Base-by-base conservation (phyloP, 23 tunicate genomes). In the Oikopleura albicans region DNA sequence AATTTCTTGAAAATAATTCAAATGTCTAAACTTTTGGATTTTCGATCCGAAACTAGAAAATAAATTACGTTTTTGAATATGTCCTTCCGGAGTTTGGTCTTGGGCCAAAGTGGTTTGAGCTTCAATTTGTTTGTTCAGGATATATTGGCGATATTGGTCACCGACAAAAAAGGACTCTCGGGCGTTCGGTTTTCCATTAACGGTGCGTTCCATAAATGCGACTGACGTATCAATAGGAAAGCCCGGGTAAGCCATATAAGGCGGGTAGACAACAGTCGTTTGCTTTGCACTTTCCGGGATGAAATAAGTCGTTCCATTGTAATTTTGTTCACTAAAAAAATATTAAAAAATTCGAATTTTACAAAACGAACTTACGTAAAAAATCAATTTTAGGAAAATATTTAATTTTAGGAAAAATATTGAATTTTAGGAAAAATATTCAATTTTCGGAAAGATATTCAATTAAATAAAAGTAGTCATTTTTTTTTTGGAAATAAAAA, bases 281-380 rank as follows among this genome's bases (percentile, higher is more conserved):
- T 27, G 36, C 37, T 71, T 71, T 34, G 79, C 79, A 71, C 34
- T 29, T 16, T 71, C 79, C 4, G 79, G 79, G 4, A 71, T 31
- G 37, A 71, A 71, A 37, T 71, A 71, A 4, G 79, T 71, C 37
- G 79, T 71, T 37, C 79, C 79, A 29, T 31, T 2, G 2, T 12
- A 71, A 71, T 71, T 71, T 71, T 71, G 79, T 37, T 71, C 79
- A 37, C 79, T 71, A 2, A 29, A 71, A 29, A 49, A 49, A 49
- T n/a, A n/a, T n/a, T n/a, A n/a, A n/a, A n/a, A n/a, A n/a, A n/a
- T n/a, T n/a, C n/a, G n/a, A n/a, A n/a, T n/a, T n/a, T n/a, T n/a
- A n/a, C n/a, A n/a, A n/a, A n/a, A n/a, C n/a, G n/a, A n/a, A n/a
- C n/a, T n/a, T n/a, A n/a, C n/a, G n/a, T n/a, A n/a, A n/a, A n/a